Evolutionary conservation across 1,140 invertebrate species (phyloP), one percentile per base, ranked within the genome.

Genomic region (Sminthurides bifidus): DNA sequence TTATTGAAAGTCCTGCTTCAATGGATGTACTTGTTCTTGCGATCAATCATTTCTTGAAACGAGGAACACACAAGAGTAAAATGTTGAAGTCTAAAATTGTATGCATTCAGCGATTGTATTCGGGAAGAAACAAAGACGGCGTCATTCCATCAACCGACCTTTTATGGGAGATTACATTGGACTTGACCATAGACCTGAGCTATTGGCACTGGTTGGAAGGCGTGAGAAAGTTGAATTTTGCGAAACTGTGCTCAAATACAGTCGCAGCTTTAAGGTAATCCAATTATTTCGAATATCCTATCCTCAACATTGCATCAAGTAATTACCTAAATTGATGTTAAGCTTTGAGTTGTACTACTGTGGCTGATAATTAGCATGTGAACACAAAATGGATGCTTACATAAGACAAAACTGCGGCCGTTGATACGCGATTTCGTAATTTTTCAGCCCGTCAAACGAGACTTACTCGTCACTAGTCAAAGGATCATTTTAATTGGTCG

Each of bases 141-240:
- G 74, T 6, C 75, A 73, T 64, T 84, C 82, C 59, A 57, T 86
- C 1, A 83, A 85, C 67, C 73, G 84, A 59, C 81, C 81, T 67
- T 86, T 84, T 71, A 75, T 80, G 21, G 82, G 81, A 8, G 84
- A 86, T 70, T 86, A 86, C 67, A 81, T 85, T 55, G 82, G 82
- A 1, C 61, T 85, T 53, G 81, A 84, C 52, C 71, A 78, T 51
- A 73, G 76, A 55, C 80, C 80, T 5, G 75, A 73, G 19, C 65
- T 81, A 26, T 72, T 73, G 54, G 68, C 73, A 45, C 67, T 83
- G 10, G 75, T 83, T 37, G 78, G 77, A 23, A 77, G 79, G 63
- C 71, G 81, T 37, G 83, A 86, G 66, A 78, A 81, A 63, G 75
- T 85, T 4, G 73, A 79, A 51, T 85, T 84, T 71, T 81, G 82